Evolutionary conservation across 2,888 invertebrate species (phyloP), one percentile per base, ranked within the genome.

Genomic region (Temnothorax ravouxi): DNA sequence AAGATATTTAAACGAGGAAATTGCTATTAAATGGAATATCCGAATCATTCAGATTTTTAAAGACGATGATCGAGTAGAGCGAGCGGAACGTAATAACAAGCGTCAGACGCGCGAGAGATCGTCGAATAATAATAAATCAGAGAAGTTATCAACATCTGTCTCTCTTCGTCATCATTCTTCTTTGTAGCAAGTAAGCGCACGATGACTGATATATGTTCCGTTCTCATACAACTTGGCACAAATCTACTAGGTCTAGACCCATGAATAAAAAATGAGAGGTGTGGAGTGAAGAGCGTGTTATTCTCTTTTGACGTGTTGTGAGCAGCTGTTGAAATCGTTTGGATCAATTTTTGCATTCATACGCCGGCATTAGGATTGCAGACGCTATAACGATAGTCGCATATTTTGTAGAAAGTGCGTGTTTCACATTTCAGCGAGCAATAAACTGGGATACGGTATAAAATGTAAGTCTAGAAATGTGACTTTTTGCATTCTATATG

Each of bases 211-310:
- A 69, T 77, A 64, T 59, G 59, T 47, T 59, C 75, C 67, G 41
- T 76, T 84, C 80, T 76, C 82, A 44, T 59, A 79, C 54, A 72
- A 67, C 72, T 87, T 56, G 77, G 86, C 84, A 86, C 84, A 84
- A 87, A 89, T 87, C 89, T 85, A 76, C 81, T 61, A 76, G 76
- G 75, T 62, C 84, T 66, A n/a, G 15, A 75, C 50, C 67, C 83
- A 88, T 89, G 88, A 88, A 88, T 88, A 89, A 83, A 64, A 71
- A 88, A 85, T 77, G 75, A 66, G 67, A 84, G 75, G 64, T 52
- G 64, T 77, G 81, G 50, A 72, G 52, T 21, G 67, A 62, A 71
- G 83, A 89, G 81, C 41, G 50, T 59, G 61, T 74, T 66, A 85
- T 84, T 75, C 86, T 74, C 72, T 76, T 76, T 76, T 75, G 79